phyloP scores from a whole-genome alignment of 23 tunicate genomes.

The Diplosoma virens region DNA sequence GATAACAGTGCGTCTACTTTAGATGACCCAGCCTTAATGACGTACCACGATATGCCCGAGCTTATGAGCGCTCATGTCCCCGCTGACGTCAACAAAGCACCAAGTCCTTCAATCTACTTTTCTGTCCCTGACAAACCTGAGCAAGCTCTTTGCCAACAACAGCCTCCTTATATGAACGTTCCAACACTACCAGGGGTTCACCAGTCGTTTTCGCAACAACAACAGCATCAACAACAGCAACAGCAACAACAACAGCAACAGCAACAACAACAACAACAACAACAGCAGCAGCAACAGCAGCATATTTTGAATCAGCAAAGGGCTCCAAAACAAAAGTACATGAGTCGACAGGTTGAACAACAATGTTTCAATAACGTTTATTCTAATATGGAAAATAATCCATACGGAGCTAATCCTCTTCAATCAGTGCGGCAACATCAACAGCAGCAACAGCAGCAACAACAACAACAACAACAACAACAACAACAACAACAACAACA shows the following conservation, averaged over 20 bases:
- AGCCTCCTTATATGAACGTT: too few relatives aligned
- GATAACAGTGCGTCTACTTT: too few relatives aligned
- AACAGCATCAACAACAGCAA: not conserved
- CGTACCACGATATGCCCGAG: constrained; percentile 47
- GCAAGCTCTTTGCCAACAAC: not conserved
- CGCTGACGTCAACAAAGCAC: constrained; percentile 1
- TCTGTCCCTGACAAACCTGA: not conserved
- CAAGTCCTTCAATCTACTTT: constrained; percentile 44
- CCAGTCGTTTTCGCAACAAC: too few relatives aligned
- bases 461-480: not conserved
- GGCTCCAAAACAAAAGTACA: too few relatives aligned
- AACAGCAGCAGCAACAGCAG: not conserved
- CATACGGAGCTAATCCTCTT: too few relatives aligned
- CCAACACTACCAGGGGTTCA: too few relatives aligned
- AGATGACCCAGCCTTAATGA: constrained; percentile 7
- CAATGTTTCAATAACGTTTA: too few relatives aligned
- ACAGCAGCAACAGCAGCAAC: too few relatives aligned
- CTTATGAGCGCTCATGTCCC: constrained; percentile 20
- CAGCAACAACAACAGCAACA: not conserved
- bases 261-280: not conserved
- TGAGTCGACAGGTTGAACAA: too few relatives aligned
- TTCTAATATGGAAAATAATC: too few relatives aligned
- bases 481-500: not conserved
- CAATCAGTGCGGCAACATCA: too few relatives aligned
- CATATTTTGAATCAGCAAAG: not conserved